These are phyloP conservation scores for Aphis craccivora DNA, from an alignment of 1,140 invertebrate genomes.

Conservation along the genomic window DNA sequence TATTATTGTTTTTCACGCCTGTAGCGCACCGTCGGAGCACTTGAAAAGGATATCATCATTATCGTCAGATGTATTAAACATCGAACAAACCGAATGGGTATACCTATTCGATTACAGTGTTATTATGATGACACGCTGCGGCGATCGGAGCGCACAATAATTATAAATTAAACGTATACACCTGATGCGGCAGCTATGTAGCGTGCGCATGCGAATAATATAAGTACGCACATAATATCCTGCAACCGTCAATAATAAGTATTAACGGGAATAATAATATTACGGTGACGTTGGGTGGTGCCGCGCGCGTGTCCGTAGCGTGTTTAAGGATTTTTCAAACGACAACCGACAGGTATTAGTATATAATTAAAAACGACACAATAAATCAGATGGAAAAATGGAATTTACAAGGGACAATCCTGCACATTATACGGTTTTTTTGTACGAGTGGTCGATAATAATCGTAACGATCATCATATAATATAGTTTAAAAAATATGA, in stretches of 20 bases:
- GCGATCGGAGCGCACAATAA: neutral
- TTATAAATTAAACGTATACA: neutral
- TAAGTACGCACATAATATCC: neutral
- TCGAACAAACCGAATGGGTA: neutral
- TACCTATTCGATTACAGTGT: neutral
- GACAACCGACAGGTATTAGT: neutral
- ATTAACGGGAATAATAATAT: constrained; percentile 10
- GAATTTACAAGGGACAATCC: neutral
- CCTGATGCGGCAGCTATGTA: neutral
- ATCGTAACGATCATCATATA: neutral
- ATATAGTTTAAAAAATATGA: neutral
- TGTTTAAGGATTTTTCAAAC: neutral
- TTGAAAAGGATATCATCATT: neutral
- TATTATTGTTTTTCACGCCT: neutral
- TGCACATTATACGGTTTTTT: neutral
- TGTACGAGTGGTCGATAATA: neutral
- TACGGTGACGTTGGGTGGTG: neutral
- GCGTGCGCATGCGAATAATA: neutral
- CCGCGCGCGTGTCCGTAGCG: neutral
- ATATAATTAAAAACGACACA: neutral
- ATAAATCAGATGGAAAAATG: neutral
- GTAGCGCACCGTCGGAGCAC: neutral
- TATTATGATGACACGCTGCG: neutral
- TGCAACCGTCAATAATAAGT: neutral
- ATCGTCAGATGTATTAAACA: neutral